Base-by-base conservation (phyloP, 1,140 invertebrate genomes). In the Watersipora subatra region DNA sequence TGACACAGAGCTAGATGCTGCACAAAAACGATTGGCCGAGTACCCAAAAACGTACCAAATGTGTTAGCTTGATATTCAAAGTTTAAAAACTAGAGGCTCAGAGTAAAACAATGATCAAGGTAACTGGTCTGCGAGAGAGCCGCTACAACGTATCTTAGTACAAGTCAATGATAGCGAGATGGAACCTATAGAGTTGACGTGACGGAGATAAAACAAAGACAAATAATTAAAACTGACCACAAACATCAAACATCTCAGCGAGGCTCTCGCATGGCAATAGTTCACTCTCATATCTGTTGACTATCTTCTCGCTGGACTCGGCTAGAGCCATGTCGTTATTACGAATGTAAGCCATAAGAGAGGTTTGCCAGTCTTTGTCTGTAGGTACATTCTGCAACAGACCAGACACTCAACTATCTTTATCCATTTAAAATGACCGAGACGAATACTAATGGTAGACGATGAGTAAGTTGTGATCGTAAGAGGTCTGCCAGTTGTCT, bases 311-410 rank as follows among this genome's bases (percentile, higher is more conserved):
- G 20, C 90, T 91, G 28, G 86, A 86, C 78, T 96, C 94, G 15
- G 93, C 81, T 75, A 96, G 83, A 15, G 84, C 82, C 78, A 92
- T 90, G 82, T 97, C 95, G 81, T 93, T 95, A 73, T 92, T 87
- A 2, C 94, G 86, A 72, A 97, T 92, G 75, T 90, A 95, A 74
- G 94, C 91, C 27, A 93, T 93, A 65, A 97, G 81, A 67, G 87
- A 86, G 2, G 86, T 84, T 2, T 91, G 86, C 93, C 93, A 97
- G 68, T 90, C 87, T 64, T 89, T 87, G 66, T 88, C 87, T 63
- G 62, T 69, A 2, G 70, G 66, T n/a, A 92, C 87, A 73, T 86
- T 87, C 86, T 91, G 81, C 46, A 83, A 70, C 83, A 67, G 25
- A 25, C 68, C 30, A 61, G 19, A 17, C 19, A n/a, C n/a, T n/a